These are phyloP conservation scores for Sander vitreus DNA, from an alignment of 2,113 vertebrate genomes.

Conservation along the genomic window DNA sequence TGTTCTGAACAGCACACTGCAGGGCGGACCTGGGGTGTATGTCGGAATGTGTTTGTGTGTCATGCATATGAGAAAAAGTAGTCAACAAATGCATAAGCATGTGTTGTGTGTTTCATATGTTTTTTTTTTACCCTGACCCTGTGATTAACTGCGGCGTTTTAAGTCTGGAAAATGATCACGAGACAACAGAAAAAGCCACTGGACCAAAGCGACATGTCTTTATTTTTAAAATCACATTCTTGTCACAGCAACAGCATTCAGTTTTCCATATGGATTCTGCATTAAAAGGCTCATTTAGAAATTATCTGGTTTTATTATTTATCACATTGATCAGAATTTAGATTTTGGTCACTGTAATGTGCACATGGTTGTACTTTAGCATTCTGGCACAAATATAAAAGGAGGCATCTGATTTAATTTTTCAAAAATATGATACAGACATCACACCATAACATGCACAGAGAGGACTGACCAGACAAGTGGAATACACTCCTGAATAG, in stretches of 20 bases:
- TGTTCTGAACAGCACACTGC: conserved; percentile 4
- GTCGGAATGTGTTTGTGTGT: conserved; percentile 17
- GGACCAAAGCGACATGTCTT: conserved; percentile 45
- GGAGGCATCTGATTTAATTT: neutral
- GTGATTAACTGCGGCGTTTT: conserved; percentile 48
- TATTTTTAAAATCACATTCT: conserved; percentile 58
- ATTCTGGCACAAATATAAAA: conserved; percentile 4
- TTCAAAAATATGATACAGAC: neutral
- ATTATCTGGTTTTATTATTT: conserved; percentile 2
- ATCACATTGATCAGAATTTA: neutral
- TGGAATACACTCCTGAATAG: neutral
- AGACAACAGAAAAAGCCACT: conserved; percentile 48
- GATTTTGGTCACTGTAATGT: neutral
- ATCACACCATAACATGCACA: no score
- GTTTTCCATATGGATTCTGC: conserved; percentile 30
- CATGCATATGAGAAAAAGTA: conserved; percentile 9
- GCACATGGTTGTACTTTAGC: neutral
- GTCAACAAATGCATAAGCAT: conserved; percentile 38
- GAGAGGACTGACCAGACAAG: neutral
- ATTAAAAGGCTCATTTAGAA: neutral
- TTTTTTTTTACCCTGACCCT: conserved; percentile 33
- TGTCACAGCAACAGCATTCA: conserved; percentile 13
- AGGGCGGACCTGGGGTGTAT: conserved; percentile 1
- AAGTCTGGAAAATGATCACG: conserved; percentile 53
- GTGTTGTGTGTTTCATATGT: conserved; percentile 45